Evolutionary conservation across 1,140 invertebrate genomes (phyloP).

Genomic region (Mylabris phalerata): DNA sequence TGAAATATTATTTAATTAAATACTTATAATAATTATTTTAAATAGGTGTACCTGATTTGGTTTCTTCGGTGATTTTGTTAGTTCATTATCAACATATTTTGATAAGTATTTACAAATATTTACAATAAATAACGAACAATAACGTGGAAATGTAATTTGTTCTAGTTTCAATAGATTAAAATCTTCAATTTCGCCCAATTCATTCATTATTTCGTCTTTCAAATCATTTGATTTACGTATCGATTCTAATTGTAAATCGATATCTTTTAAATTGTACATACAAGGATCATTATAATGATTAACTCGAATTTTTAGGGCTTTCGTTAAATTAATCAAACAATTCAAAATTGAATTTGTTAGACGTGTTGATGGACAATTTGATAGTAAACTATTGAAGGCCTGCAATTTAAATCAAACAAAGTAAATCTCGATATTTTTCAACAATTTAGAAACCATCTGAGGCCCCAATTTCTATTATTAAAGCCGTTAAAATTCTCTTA

Average conservation of each 20-base stretch:
- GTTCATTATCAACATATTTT: constrained; percentile 16
- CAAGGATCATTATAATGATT: constrained; percentile 47
- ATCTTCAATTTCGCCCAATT: constrained; percentile 34
- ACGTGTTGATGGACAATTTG: constrained; percentile 26
- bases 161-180: constrained; percentile 41
- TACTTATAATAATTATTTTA: background rate
- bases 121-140: constrained; percentile 46
- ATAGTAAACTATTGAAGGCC: constrained; percentile 29
- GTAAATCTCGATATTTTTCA: too few relatives aligned
- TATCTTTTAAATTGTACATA: constrained; percentile 45
- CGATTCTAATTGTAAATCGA: constrained; percentile 8
- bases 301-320: constrained; percentile 43
- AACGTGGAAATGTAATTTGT: constrained; percentile 47
- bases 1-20: constrained; percentile 21
- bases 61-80: constrained; percentile 19
- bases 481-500: constrained; percentile 33
- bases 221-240: background rate
- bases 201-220: background rate
- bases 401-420: constrained; percentile 17
- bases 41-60: constrained; percentile 22
- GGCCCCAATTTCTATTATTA: background rate
- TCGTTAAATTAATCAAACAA: constrained; percentile 45
- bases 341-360: constrained; percentile 39
- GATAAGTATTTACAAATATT: constrained; percentile 38
- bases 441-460: too few relatives aligned